Conservation (phyloP, 2,113 vertebrate genomes). For the Candoia aspera region DNA sequence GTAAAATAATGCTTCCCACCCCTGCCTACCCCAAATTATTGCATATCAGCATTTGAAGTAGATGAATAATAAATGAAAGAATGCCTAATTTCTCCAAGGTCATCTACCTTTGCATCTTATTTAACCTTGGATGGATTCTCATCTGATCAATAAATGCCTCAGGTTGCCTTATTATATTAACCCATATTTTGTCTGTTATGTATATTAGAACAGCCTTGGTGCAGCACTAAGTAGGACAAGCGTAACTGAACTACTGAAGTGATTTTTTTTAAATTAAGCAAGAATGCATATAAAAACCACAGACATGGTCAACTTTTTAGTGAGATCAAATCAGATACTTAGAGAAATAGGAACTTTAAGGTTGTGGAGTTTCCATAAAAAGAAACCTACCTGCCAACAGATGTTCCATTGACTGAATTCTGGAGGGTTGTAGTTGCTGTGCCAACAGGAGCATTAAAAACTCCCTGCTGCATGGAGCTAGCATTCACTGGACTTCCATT, state of each 20-base stretch:
- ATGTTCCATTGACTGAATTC: conserved; percentile 86
- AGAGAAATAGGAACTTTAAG: conserved; percentile 30
- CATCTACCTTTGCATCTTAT: too few species aligned
- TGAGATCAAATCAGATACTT: conserved; percentile 1
- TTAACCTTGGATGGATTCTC: too few species aligned
- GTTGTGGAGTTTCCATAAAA: conserved; percentile 30
- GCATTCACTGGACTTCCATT: conserved; percentile 93
- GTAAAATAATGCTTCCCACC: not conserved
- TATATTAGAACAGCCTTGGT: not conserved
- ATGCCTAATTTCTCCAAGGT: too few species aligned
- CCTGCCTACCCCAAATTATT: not conserved
- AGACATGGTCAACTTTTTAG: not conserved
- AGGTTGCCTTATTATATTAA: too few species aligned
- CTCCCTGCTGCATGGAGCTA: conserved; percentile 83
- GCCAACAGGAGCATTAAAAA: conserved; percentile 82
- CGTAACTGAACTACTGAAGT: not conserved
- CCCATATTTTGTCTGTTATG: not conserved
- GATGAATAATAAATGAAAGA: not conserved
- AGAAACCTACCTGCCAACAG: conserved; percentile 88
- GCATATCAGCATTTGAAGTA: not conserved
- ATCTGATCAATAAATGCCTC: too few species aligned
- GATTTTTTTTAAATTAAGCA: not conserved
- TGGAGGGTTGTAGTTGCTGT: conserved; percentile 83
- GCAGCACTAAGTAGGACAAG: not conserved
- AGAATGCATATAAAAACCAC: not conserved